Evolutionary conservation across 2,113 vertebrate species (phyloP).

Genomic region (Picathartes gymnocephalus): DNA sequence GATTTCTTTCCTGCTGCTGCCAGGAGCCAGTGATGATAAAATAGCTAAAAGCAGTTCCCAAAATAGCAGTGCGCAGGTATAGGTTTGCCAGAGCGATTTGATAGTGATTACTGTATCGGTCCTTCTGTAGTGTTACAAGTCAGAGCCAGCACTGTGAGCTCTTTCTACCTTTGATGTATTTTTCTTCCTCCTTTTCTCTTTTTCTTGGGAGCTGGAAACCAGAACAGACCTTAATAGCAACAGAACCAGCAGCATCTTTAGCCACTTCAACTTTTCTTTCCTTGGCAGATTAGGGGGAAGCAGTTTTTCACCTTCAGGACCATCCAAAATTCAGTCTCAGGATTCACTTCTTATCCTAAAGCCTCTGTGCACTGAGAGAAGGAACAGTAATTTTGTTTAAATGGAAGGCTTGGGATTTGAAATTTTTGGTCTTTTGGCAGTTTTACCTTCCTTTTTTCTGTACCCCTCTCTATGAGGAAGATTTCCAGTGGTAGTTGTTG

Average conservation of each 20-base stretch:
- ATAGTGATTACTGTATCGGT: constrained; percentile 1
- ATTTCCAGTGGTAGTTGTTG: constrained; percentile 32
- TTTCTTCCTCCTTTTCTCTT: neutral
- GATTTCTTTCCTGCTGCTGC: constrained; percentile 19
- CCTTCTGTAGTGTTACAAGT: neutral
- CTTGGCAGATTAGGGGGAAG: neutral
- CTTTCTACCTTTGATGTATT: neutral
- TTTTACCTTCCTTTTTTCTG: neutral
- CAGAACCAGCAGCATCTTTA: neutral
- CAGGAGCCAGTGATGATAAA: constrained; percentile 16
- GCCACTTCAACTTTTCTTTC: neutral
- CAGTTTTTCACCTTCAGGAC: neutral
- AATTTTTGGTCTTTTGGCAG: neutral
- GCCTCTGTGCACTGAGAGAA: neutral
- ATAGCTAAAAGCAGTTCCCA: constrained; percentile 11
- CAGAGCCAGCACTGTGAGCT: neutral
- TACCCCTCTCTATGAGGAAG: neutral
- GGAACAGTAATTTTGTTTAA: neutral
- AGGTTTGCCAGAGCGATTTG: neutral
- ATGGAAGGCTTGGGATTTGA: neutral
- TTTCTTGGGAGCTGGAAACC: neutral
- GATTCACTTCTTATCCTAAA: neutral
- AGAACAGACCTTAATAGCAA: neutral
- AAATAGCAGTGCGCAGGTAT: constrained; percentile 41
- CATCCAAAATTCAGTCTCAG: neutral